A percentile compares a stretch with the other conserved stretches of the same genome.
These are phyloP conservation scores for Drosophila bipectinata DNA, from an alignment of 1,140 invertebrate species.

Conservation along the genomic window DNA sequence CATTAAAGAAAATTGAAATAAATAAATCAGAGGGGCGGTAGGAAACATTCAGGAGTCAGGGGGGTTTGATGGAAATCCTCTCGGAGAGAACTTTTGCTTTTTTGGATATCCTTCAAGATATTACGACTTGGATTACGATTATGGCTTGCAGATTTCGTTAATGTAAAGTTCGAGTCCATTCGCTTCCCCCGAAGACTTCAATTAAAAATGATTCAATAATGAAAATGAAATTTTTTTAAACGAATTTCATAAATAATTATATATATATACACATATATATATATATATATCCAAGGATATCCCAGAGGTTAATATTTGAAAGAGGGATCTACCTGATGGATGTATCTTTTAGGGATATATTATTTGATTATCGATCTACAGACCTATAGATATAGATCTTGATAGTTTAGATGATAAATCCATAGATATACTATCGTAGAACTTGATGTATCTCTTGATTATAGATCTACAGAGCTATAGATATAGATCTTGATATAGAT, in stretches of 20 bases:
- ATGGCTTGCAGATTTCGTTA: no score
- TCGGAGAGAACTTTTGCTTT: not conserved
- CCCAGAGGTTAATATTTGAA: not conserved
- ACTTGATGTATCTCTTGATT: no score
- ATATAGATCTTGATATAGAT: no score
- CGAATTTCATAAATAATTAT: not conserved
- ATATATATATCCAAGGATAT: slow-evolving; percentile 14
- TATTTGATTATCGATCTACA: no score
- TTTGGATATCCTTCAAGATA: slow-evolving; percentile 5
- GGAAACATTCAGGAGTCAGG: slow-evolving; percentile 9
- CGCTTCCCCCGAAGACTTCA: slow-evolving; percentile 7
- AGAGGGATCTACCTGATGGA: not conserved
- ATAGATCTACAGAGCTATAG: no score
- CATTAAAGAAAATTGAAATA: slow-evolving; percentile 11
- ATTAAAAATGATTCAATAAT: not conserved
- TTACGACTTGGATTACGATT: not conserved
- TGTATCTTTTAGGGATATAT: no score
- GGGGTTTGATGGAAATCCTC: not conserved
- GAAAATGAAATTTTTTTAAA: not conserved
- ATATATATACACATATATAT: not conserved
- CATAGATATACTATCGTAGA: no score
- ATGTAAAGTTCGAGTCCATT: slow-evolving; percentile 26
- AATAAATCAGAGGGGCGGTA: not conserved
- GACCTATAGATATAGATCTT: no score
- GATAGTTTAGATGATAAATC: no score